A percentile compares a stretch with the other conserved stretches of the same genome.
Evolutionary conservation across 2,113 vertebrate species (phyloP).

Genomic region (Bothrops jararaca): DNA sequence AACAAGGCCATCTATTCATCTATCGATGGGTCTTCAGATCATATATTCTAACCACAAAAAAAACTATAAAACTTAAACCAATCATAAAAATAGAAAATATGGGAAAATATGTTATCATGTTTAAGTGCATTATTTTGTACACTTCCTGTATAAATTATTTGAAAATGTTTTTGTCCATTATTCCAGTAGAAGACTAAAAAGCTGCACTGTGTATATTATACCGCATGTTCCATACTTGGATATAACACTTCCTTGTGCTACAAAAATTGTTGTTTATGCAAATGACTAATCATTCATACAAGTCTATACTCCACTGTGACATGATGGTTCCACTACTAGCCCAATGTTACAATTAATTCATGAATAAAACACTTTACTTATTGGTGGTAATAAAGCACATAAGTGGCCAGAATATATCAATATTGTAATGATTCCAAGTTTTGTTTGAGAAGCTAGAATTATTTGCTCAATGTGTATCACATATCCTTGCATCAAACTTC

Average conservation of each 20-base stretch:
- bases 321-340: neutral
- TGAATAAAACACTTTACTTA: neutral
- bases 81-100: neutral
- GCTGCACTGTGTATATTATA: neutral
- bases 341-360: neutral
- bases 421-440: neutral
- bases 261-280: neutral
- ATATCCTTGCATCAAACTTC: neutral
- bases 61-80: neutral
- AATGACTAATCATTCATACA: neutral
- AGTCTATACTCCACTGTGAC: neutral
- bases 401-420: neutral
- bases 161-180: neutral
- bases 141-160: neutral
- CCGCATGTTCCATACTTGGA: neutral
- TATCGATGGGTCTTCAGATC: neutral
- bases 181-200: conserved; percentile 2
- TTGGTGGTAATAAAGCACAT: neutral
- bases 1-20: neutral
- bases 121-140: neutral
- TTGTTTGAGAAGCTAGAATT: neutral
- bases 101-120: neutral
- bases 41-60: neutral
- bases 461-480: neutral
- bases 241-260: neutral